phyloP scores from a whole-genome alignment of 92 coral and sea anemone genomes.

The Umimayanthus chanpuru region DNA sequence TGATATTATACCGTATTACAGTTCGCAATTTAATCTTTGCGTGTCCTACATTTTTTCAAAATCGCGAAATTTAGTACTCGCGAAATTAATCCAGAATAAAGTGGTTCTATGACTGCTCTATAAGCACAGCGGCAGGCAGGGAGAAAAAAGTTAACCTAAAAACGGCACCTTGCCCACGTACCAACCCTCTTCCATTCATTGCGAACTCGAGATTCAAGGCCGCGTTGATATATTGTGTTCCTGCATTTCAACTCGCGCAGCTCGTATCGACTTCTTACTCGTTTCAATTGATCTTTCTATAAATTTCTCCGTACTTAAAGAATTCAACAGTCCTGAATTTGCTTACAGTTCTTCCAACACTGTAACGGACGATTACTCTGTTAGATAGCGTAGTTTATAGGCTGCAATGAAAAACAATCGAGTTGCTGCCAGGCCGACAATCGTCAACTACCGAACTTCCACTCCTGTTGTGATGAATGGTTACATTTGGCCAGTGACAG shows the following conservation, averaged over 20 bases:
- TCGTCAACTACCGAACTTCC: conserved; percentile 29
- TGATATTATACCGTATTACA: no score
- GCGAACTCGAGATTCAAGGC: not conserved
- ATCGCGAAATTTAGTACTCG: no score
- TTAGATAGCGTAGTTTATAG: not conserved
- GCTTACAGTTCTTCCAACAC: not conserved
- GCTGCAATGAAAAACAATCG: not conserved
- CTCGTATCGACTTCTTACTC: not conserved
- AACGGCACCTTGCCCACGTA: no score
- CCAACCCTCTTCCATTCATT: no score
- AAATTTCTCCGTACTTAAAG: not conserved
- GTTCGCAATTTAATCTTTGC: no score
- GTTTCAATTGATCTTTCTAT: not conserved
- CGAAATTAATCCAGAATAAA: no score
- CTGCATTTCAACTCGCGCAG: not conserved
- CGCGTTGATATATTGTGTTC: not conserved
- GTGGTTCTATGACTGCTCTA: no score
- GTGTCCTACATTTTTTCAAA: no score
- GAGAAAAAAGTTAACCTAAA: no score
- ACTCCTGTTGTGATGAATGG: conserved; percentile 9
- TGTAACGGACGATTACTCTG: not conserved
- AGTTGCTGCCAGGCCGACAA: not conserved
- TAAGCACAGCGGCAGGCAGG: no score
- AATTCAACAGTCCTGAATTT: not conserved
- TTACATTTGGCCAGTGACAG: conserved; percentile 13